Evolutionary conservation across 2,797 vertebrate genomes (phyloP).

Genomic region (Melanotaenia nigrans): DNA sequence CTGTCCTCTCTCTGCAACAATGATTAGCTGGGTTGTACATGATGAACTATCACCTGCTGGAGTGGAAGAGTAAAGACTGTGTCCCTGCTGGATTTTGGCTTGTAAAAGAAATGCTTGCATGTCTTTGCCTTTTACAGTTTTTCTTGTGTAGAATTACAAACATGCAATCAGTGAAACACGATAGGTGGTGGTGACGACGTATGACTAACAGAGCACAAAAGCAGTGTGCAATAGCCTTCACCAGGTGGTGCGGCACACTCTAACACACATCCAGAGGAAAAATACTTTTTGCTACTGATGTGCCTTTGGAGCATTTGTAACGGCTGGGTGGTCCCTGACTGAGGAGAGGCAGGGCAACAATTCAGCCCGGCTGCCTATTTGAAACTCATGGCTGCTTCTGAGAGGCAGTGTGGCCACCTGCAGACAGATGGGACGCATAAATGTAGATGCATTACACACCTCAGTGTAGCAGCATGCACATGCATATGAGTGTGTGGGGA

Average conservation of each 20-base stretch:
- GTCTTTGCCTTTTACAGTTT: too few relatives aligned
- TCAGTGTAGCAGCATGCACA: constrained; percentile 15
- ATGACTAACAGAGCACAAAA: constrained; percentile 44
- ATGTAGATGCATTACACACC: constrained; percentile 64
- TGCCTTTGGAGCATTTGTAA: constrained; percentile 55
- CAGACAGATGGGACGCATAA: constrained; percentile 77
- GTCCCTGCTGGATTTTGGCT: too few relatives aligned
- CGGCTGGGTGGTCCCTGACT: constrained; percentile 54
- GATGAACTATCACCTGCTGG: too few relatives aligned
- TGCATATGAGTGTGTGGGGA: constrained; percentile 9
- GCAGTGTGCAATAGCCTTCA: constrained; percentile 45
- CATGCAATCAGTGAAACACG: constrained; percentile 33
- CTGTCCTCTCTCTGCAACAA: too few relatives aligned
- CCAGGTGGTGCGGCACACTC: constrained; percentile 47
- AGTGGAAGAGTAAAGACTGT: too few relatives aligned
- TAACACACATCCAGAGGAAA: constrained; percentile 52
- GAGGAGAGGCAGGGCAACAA: constrained; percentile 47
- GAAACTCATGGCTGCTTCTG: constrained; percentile 68
- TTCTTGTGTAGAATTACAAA: constrained; percentile 4
- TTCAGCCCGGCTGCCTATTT: constrained; percentile 61
- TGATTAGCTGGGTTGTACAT: too few relatives aligned
- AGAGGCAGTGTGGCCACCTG: constrained; percentile 71
- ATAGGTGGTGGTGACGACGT: constrained; percentile 30
- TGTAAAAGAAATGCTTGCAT: too few relatives aligned
- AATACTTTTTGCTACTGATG: constrained; percentile 55